These are phyloP conservation scores for Philotrypesis tridentata DNA, from an alignment of 1,140 invertebrate species.

Conservation along the genomic window DNA sequence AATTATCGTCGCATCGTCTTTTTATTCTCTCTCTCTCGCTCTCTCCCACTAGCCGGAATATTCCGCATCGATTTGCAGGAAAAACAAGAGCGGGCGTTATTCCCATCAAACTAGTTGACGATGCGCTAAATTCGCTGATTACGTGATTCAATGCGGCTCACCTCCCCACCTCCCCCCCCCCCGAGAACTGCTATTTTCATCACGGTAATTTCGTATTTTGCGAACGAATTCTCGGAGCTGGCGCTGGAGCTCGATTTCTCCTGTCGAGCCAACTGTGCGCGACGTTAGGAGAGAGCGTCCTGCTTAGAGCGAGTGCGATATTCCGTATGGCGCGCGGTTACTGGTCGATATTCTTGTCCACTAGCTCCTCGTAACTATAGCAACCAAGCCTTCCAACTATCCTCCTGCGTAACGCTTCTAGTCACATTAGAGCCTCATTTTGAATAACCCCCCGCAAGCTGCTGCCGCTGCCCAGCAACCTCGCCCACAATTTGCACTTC, in stretches of 20 bases:
- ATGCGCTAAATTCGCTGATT: neutral
- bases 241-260: neutral
- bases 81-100: neutral
- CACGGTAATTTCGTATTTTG: neutral
- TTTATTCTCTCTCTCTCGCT: neutral
- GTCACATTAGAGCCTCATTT: constrained; percentile 62
- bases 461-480: too few relatives aligned
- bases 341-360: constrained; percentile 64
- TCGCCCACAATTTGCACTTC: constrained; percentile 21
- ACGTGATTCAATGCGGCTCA: neutral
- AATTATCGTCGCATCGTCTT: constrained; percentile 21
- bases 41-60: neutral
- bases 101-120: neutral
- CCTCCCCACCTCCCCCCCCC: too few relatives aligned
- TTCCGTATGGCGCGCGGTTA: constrained; percentile 59
- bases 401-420: constrained; percentile 56
- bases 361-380: constrained; percentile 64
- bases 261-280: constrained; percentile 48
- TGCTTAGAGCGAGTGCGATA: constrained; percentile 53
- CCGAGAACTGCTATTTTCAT: neutral
- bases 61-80: neutral
- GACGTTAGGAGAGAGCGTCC: neutral
- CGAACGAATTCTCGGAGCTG: neutral
- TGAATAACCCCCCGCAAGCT: constrained; percentile 57
- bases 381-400: constrained; percentile 62